Percentiles rank a stretch among this genome's conserved stretches.
phyloP scores from a whole-genome alignment of 2,113 vertebrate genomes.

The Tupaia chinensis region DNA sequence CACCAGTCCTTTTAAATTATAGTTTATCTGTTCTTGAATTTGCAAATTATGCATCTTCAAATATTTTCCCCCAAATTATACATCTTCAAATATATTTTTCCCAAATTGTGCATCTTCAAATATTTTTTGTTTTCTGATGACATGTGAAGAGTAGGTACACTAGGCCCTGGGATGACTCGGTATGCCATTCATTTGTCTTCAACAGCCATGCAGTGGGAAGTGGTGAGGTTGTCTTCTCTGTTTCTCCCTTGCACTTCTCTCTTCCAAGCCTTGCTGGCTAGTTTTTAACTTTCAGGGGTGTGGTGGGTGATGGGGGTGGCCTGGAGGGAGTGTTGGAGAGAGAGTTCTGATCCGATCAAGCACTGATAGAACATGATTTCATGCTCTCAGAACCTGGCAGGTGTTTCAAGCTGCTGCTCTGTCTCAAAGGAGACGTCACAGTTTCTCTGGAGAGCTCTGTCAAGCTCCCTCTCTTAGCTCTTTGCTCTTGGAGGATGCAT shows the following conservation, averaged over 20 bases:
- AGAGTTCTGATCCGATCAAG: neutral
- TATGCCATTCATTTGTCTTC: neutral
- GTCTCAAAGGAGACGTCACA: neutral
- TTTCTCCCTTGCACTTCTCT: neutral
- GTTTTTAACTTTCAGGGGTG: neutral
- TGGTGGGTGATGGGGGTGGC: neutral
- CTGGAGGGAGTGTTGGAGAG: neutral
- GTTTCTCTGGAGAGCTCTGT: neutral
- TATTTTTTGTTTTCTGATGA: neutral
- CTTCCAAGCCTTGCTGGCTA: neutral
- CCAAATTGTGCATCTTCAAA: neutral
- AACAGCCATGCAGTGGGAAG: neutral
- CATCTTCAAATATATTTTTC: neutral
- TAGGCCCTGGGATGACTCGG: neutral
- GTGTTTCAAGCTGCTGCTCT: slow-evolving; percentile 19
- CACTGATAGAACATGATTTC: neutral
- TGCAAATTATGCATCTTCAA: neutral
- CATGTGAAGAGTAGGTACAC: neutral
- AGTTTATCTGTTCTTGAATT: neutral
- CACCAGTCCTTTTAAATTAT: neutral
- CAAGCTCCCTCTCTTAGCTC: neutral
- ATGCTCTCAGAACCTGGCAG: neutral
- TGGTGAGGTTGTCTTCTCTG: neutral
- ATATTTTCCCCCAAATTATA: neutral
- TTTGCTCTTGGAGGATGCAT: neutral